Evolutionary conservation across 2,113 vertebrate genomes (phyloP), one percentile per base, ranked within the genome.

Genomic region (Notarius lentiginosus): DNA sequence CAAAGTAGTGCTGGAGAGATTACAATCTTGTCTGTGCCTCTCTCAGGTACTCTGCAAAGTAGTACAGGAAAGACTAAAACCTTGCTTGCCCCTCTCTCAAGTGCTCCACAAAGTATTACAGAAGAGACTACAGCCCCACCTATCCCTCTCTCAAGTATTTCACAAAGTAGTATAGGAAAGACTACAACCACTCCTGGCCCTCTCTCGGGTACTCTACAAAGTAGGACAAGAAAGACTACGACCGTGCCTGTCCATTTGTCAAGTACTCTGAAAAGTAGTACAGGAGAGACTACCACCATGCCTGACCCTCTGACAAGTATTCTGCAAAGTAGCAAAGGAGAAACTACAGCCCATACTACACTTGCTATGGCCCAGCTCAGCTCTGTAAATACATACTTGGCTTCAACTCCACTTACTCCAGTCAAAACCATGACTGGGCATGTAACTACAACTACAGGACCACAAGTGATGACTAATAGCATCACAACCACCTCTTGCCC

Each of bases 281-380:
- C 0, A 80, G 27, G 18, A 60, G 18, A 60, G 55, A 34, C 55
- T 22, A 41, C 79, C 34, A 72, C 56, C 61, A 63, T 11, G 15
- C 5, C 56, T 61, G 70, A 47, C 14, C 30, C n/a, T 58, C 56
- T 41, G 11, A 30, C 22, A 27, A 66, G 66, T 73, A 47, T 27
- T 83, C 60, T 22, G 8, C 47, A 83, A 55, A 87, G 20, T 5
- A 41, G 47, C 66, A 66, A 34, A 56, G 22, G 22, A 24, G 11
- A 30, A 11, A 55, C 86, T 63, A 66, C 81, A n/a, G 18, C n/a
- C 27, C 47, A 83, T 73, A 76, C 56, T 76, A 55, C 17, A 63
- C 56, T 75, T 75, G 9, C 24, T 53, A 56, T 30, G 20, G 12
- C 65, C 75, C 55, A 72, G 18, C 65, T 72, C 30, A 86, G 47